phyloP scores from a whole-genome alignment of 2,797 vertebrate species.

The Pyrocephalus nanus region DNA sequence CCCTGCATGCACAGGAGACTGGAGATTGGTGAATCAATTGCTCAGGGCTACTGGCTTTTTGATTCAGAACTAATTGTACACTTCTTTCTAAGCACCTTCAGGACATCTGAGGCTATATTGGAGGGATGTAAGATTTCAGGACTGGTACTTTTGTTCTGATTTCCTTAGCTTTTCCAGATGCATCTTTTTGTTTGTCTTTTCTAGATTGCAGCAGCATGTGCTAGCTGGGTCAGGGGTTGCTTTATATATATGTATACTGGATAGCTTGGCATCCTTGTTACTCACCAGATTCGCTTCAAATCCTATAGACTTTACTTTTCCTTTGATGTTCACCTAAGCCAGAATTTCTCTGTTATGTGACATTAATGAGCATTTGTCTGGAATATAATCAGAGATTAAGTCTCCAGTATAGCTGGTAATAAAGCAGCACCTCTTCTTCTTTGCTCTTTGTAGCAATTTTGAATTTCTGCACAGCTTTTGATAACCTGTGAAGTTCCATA shows the following conservation, averaged over 20 bases:
- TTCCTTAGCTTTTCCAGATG: neutral
- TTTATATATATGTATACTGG: neutral
- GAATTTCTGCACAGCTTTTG: neutral
- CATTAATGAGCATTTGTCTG: neutral
- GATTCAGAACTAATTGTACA: neutral
- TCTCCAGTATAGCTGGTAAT: neutral
- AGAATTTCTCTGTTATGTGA: neutral
- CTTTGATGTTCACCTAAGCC: neutral
- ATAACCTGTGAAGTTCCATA: neutral
- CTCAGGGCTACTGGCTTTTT: neutral
- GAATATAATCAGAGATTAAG: neutral
- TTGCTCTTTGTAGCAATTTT: neutral
- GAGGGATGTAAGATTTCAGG: neutral
- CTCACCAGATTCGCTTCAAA: neutral
- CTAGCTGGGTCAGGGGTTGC: neutral
- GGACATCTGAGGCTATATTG: neutral
- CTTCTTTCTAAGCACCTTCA: neutral
- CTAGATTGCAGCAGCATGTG: neutral
- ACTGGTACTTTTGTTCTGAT: neutral
- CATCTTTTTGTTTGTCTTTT: neutral
- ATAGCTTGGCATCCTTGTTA: neutral
- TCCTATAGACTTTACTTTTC: neutral
- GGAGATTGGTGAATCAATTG: neutral
- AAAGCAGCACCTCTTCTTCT: neutral
- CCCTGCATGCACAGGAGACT: accelerated